phyloP scores from a whole-genome alignment of 2,797 vertebrate genomes.

The Ceryle rudis region DNA sequence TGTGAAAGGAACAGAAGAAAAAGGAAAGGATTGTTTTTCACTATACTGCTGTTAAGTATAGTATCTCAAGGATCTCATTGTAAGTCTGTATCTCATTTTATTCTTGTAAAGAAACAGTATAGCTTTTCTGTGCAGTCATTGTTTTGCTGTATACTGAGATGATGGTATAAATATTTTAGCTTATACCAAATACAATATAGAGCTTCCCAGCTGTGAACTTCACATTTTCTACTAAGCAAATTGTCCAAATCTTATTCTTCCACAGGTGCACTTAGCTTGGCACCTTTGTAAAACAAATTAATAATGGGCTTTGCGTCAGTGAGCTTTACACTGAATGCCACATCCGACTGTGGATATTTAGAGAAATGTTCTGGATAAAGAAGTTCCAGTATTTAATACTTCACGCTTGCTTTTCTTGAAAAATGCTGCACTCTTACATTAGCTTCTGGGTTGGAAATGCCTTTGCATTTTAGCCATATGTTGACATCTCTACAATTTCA shows the following conservation, averaged over 20 bases:
- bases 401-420: not conserved
- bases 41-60: not conserved
- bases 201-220: not conserved
- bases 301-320: not conserved
- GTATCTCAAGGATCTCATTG: slow-evolving; percentile 4
- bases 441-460: not conserved
- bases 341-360: not conserved
- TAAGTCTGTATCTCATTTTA: slow-evolving; percentile 1
- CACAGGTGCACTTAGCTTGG: not conserved
- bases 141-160: not conserved
- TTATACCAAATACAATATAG: not conserved
- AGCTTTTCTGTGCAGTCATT: not conserved
- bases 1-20: slow-evolving; percentile 37
- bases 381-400: not conserved
- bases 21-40: slow-evolving; percentile 22
- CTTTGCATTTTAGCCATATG: not conserved
- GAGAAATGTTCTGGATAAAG: not conserved
- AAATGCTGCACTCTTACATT: not conserved
- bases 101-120: not conserved
- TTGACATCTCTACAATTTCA: not conserved
- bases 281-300: not conserved
- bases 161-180: slow-evolving; percentile 10
- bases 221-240: not conserved
- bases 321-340: not conserved
- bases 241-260: not conserved